A percentile compares a stretch with the other conserved stretches of the same genome.
phyloP scores from a whole-genome alignment of 2,113 vertebrate genomes.

The Carollia perspicillata region DNA sequence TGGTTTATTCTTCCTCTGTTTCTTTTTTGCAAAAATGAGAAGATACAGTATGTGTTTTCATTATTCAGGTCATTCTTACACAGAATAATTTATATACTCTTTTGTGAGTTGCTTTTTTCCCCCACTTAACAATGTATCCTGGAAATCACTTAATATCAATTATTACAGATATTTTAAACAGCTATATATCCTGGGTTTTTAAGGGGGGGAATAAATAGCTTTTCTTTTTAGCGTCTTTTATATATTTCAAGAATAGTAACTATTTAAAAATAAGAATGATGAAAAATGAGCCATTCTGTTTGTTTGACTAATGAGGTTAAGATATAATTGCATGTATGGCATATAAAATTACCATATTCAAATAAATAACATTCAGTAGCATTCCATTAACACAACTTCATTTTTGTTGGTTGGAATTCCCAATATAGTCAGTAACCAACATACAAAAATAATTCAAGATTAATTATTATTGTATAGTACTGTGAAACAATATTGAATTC shows the following conservation, averaged over 20 bases:
- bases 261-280: constrained; percentile 24
- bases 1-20: neutral
- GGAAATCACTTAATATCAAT: neutral
- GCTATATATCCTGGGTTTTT: neutral
- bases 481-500: neutral
- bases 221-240: neutral
- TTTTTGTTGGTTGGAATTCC: neutral
- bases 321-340: neutral
- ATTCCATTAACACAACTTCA: constrained; percentile 37
- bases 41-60: neutral
- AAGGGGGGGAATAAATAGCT: neutral
- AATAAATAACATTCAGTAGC: neutral
- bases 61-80: neutral
- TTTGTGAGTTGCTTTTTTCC: neutral
- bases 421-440: neutral
- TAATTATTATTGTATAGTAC: neutral
- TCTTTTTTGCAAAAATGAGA: neutral
- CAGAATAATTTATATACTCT: neutral
- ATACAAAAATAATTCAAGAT: constrained; percentile 35
- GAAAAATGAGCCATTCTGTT: neutral
- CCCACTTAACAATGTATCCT: neutral
- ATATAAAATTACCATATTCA: constrained; percentile 21
- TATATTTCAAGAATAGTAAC: constrained; percentile 10
- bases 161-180: neutral
- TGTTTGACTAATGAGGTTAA: neutral